Evolutionary conservation across 1,140 invertebrate genomes (phyloP).

Genomic region (Apis cerana): DNA sequence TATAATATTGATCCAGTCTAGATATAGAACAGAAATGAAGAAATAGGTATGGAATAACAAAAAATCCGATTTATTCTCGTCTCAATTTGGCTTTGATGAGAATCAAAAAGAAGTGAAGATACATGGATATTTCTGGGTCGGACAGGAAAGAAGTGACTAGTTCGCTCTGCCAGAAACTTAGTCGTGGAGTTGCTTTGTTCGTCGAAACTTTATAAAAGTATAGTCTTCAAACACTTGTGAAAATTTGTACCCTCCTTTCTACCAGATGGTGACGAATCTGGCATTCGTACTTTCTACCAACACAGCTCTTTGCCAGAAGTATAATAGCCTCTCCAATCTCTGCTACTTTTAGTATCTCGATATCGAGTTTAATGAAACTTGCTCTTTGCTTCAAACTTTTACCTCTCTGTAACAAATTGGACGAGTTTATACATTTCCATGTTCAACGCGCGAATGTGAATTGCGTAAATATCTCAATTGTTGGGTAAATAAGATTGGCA

Average conservation of each 20-base stretch:
- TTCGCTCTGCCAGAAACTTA: slow-evolving; percentile 6
- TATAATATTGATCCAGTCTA: too few relatives aligned
- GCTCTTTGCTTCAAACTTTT: neutral
- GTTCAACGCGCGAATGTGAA: neutral
- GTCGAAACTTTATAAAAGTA: slow-evolving; percentile 24
- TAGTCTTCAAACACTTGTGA: slow-evolving; percentile 24
- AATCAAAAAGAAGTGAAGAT: neutral
- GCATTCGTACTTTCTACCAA: slow-evolving; percentile 8
- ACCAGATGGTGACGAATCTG: slow-evolving; percentile 28
- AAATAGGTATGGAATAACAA: neutral
- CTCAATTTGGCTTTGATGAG: neutral
- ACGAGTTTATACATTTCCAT: slow-evolving; percentile 2
- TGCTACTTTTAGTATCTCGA: neutral
- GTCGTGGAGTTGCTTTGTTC: neutral
- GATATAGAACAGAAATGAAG: too few relatives aligned
- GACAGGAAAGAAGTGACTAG: neutral
- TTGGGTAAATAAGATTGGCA: neutral
- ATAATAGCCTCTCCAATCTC: neutral
- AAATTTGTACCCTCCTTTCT: slow-evolving; percentile 14
- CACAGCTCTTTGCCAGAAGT: neutral
- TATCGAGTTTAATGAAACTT: neutral
- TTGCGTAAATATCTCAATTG: neutral
- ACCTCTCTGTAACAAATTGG: neutral
- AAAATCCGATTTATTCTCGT: neutral
- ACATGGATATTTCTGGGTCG: neutral